Base-by-base conservation (phyloP, 2,113 vertebrate genomes). In the Speoplatyrhinus poulsoni region DNA sequence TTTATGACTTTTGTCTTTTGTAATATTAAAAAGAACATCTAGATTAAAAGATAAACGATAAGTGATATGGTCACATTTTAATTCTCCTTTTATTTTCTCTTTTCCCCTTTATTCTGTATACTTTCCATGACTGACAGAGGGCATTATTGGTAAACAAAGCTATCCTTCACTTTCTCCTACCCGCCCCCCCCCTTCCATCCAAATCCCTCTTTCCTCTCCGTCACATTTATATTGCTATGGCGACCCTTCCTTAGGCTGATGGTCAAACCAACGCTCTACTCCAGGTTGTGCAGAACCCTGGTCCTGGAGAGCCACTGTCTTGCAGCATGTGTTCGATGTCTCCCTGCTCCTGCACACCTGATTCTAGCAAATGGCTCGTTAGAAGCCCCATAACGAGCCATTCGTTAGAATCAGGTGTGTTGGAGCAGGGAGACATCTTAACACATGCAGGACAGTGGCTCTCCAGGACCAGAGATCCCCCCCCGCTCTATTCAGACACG, bases 41-140 rank as follows among this genome's bases (percentile, higher is more conserved):
- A 41, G 36, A 41, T 41, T 41, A 6, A 41, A 26, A 41, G 36
- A 3, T 41, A 41, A 41, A 41, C 7, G 26, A 26, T 26, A 26
- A 26, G 65, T 83, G 88, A 73, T 91, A 82, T 89, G 86, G 85
- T 84, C 85, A 90, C 82, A 75, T 88, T 89, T 90, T 88, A 83
- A 90, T 90, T 90, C 77, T 85, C 90, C 87, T 82, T 80, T 87
- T 77, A 77, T 82, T 80, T 77, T 71, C 82, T 85, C 75, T 81
- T 84, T 49, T 77, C 9, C 9, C 49, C 49, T 84, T 90, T 86
- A 87, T 81, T 93, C 86, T 90, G 70, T 90, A 26, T 91, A 88
- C 91, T 86, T 92, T 90, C 83, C 92, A 92, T 93, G 92, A 92
- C 93, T 93, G 91, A 90, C 93, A 94, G 93, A 94, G 92, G 93